Base-by-base conservation (phyloP, 2,113 vertebrate species). In the Dendrocopos noguchii region DNA sequence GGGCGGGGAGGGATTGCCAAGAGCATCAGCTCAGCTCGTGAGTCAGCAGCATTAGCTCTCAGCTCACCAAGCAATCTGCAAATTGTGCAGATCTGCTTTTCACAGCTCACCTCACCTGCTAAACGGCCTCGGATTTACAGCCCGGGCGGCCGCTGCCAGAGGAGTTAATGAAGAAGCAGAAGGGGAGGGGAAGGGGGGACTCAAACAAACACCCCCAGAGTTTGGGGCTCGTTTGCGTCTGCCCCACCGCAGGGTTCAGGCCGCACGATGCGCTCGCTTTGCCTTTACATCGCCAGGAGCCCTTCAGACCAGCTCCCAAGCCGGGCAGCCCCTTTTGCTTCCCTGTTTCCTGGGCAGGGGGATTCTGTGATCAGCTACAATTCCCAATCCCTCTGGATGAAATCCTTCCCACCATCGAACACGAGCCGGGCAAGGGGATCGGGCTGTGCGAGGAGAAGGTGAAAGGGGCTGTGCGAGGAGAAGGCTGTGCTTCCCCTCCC, bases 11-110 rank as follows among this genome's bases (percentile, higher is more conserved):
- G 88, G 72, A 61, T 39, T 95, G 95, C 94, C 93, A 92, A 10
- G 59, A 91, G 91, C 92, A 84, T 34, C 76, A 18, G 93, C 66
- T 56, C 94, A 80, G 94, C 88, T 67, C 5, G 80, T 96, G 95
- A 94, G 95, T 95, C 95, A 96, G 96, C 94, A 96, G 93, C 94
- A 94, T 94, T 68, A 94, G 93, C 95, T 92, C 94, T 82, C 94
- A 93, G 82, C 94, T 91, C 94, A 90, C 74, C 76, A 28, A 96
- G 93, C 96, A 91, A 95, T 92, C 93, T 94, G 93, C 95, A 96
- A 91, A 93, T 92, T 60, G 91, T 93, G 95, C 96, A 95, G 74
- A 91, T 91, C 94, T 94, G 96, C 95, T 94, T 92, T 91, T 96
- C 89, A 89, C 96, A 94, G 95, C 36, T 95, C 95, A 94, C 91